phyloP scores from a whole-genome alignment of 2,113 vertebrate genomes.

The Chitala chitala region DNA sequence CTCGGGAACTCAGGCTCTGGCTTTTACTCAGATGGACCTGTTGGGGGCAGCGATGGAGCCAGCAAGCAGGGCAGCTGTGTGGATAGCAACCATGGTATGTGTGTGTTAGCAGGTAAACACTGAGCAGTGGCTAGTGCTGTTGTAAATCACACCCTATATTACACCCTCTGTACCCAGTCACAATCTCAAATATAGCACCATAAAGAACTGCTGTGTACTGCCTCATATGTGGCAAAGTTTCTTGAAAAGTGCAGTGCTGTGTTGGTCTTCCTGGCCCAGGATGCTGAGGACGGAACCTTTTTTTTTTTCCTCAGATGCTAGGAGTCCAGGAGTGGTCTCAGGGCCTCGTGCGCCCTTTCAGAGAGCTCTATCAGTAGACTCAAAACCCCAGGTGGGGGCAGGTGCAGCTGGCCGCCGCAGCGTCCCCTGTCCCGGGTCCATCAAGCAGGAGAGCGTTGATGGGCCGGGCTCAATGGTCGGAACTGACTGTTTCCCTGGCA shows the following conservation, averaged over 20 bases:
- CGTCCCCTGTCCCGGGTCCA: constrained; percentile 68
- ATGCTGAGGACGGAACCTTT: neutral
- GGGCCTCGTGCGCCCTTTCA: constrained; percentile 63
- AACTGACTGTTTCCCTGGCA: constrained; percentile 72
- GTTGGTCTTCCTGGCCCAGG: too few relatives aligned
- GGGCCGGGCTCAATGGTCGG: constrained; percentile 66
- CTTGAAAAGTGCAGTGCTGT: too few relatives aligned
- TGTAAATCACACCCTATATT: too few relatives aligned
- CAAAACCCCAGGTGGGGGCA: constrained; percentile 60
- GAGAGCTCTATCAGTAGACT: constrained; percentile 80
- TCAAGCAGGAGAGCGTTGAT: constrained; percentile 78
- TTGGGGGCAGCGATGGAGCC: constrained; percentile 68
- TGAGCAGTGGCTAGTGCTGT: neutral
- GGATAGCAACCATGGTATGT: constrained; percentile 61
- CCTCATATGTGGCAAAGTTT: too few relatives aligned
- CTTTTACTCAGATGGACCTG: constrained; percentile 74
- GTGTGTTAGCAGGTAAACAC: neutral
- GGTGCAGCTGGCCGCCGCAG: constrained; percentile 68
- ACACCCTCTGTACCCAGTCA: too few relatives aligned
- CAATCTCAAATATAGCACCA: too few relatives aligned
- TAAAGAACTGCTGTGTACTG: too few relatives aligned
- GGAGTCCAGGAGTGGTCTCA: constrained; percentile 56
- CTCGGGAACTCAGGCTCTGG: constrained; percentile 66
- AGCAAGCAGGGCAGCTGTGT: constrained; percentile 66
- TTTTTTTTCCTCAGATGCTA: constrained; percentile 63